Conservation (phyloP, 2,888 invertebrate genomes). For the Nasonovia ribisnigri region DNA sequence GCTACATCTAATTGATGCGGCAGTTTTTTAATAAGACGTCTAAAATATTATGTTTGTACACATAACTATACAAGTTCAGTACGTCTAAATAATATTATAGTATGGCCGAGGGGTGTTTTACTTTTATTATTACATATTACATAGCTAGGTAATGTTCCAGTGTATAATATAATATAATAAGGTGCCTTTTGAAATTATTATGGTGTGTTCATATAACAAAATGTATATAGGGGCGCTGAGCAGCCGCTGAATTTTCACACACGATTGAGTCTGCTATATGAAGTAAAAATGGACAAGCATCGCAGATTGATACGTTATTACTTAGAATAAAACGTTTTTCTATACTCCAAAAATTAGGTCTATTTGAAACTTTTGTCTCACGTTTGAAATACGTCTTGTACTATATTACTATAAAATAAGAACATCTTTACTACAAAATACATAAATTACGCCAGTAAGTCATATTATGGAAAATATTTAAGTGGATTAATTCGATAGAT, state of each 20-base stretch:
- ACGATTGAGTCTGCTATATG: neutral
- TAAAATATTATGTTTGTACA: neutral
- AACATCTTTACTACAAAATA: neutral
- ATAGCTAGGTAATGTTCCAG: neutral
- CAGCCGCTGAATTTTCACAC: constrained; percentile 31
- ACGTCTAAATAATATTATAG: neutral
- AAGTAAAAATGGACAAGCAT: neutral
- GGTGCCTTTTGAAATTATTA: neutral
- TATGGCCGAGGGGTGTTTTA: neutral
- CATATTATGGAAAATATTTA: neutral
- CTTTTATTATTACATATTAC: neutral
- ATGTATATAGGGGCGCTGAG: neutral
- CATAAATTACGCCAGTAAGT: neutral
- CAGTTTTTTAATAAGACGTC: neutral
- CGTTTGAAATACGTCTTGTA: neutral
- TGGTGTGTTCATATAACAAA: neutral
- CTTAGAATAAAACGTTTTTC: neutral
- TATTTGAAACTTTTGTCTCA: neutral
- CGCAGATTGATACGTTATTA: neutral
- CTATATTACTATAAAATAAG: neutral
- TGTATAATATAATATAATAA: neutral
- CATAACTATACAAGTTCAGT: neutral
- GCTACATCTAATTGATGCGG: neutral
- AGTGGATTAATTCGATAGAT: neutral
- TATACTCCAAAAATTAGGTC: neutral